Percentiles rank a stretch among this genome's conserved stretches.
Conservation (phyloP, 2,797 vertebrate genomes). For the Rhinichthys osculus region DNA sequence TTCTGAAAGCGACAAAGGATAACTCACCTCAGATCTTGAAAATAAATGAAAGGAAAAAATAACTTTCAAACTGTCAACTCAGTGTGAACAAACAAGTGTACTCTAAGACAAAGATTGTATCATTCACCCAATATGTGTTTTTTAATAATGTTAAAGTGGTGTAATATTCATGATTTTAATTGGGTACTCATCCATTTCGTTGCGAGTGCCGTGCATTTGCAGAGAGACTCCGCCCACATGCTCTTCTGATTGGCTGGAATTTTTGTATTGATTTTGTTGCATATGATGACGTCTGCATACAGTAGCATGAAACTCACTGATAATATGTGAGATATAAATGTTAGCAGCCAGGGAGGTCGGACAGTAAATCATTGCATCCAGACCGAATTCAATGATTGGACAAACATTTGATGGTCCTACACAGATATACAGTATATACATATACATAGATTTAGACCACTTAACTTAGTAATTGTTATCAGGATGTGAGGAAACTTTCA, state of each 20-base stretch:
- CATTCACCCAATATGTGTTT: neutral
- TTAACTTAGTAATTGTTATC: too few relatives aligned
- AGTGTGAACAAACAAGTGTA: neutral
- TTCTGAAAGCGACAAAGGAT: neutral
- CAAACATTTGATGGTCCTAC: too few relatives aligned
- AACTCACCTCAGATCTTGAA: neutral
- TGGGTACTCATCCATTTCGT: neutral
- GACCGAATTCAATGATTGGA: too few relatives aligned
- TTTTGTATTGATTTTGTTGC: neutral
- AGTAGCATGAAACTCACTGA: too few relatives aligned
- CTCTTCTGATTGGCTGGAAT: neutral
- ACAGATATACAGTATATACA: too few relatives aligned
- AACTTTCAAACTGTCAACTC: neutral
- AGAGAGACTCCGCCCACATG: neutral
- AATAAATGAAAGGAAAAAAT: neutral
- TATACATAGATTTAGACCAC: too few relatives aligned
- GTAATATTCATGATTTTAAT: neutral
- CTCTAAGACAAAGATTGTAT: neutral
- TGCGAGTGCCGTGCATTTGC: neutral
- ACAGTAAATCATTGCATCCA: too few relatives aligned
- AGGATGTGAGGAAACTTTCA: too few relatives aligned
- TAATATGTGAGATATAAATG: too few relatives aligned
- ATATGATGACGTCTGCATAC: too few relatives aligned
- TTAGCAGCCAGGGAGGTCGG: too few relatives aligned
- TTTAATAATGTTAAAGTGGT: neutral